Percentiles rank a stretch among this genome's conserved stretches.
Evolutionary conservation across 2,888 invertebrate genomes (phyloP).

Genomic region (Eupeodes latifasciatus): DNA sequence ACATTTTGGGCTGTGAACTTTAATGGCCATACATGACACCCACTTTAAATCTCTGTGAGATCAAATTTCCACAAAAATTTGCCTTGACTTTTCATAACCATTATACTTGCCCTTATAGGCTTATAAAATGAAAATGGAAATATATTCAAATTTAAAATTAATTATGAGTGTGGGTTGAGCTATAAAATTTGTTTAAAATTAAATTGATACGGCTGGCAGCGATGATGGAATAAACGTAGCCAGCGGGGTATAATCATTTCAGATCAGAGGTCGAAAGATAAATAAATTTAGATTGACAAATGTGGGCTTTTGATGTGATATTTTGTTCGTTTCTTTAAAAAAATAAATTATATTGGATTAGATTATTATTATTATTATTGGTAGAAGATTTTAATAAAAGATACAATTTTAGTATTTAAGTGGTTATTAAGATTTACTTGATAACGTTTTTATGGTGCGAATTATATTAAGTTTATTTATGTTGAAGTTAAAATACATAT

Average conservation of each 20-base stretch:
- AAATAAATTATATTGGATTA: neutral
- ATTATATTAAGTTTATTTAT: neutral
- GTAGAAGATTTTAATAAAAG: neutral
- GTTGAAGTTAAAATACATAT: neutral
- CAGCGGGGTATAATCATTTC: slow-evolving; percentile 32
- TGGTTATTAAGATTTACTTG: neutral
- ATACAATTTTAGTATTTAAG: neutral
- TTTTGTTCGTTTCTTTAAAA: neutral
- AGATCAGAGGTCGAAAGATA: slow-evolving; percentile 59
- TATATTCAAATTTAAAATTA: slow-evolving; percentile 29
- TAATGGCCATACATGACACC: no score
- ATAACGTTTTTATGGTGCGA: neutral
- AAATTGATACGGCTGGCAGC: neutral
- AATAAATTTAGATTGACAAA: slow-evolving; percentile 46
- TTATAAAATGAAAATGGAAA: no score
- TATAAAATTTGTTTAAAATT: slow-evolving; percentile 28
- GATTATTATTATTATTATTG: neutral
- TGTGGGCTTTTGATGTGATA: slow-evolving; percentile 32
- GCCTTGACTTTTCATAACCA: neutral
- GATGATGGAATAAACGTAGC: no score
- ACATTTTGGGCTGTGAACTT: no score
- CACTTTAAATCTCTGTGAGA: no score
- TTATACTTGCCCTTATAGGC: neutral
- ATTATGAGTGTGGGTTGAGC: slow-evolving; percentile 33
- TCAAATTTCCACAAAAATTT: neutral